Percentiles rank a stretch among this genome's conserved stretches.
phyloP scores from a whole-genome alignment of 2,113 vertebrate species.

The Phrynosoma blainvillii region DNA sequence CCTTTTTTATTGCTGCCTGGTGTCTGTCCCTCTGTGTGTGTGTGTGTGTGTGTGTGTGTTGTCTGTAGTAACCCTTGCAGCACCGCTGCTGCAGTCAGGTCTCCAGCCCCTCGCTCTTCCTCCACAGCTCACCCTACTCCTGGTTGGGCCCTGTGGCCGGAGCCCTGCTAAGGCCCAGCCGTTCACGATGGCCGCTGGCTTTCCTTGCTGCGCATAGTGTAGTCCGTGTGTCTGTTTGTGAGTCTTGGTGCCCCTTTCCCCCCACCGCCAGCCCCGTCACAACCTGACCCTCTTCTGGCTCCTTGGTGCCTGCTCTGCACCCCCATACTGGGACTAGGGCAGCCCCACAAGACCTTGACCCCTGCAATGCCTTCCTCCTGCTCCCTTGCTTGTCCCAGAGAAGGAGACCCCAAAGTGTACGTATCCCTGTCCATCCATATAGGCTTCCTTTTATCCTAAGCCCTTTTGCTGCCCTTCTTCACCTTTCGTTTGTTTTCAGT shows the following conservation, averaged over 20 bases:
- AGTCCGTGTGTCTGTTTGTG: background rate
- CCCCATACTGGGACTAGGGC: slow-evolving; percentile 17
- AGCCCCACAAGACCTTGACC: slow-evolving; percentile 9
- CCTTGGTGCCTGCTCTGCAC: background rate
- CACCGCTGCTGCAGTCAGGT: background rate
- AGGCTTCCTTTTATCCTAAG: slow-evolving; percentile 51
- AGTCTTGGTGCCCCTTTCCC: background rate
- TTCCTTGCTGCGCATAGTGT: background rate
- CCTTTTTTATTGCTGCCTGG: slow-evolving; percentile 63
- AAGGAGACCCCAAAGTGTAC: background rate
- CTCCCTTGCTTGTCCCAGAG: background rate
- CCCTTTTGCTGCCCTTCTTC: background rate
- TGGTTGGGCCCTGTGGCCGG: too few relatives aligned
- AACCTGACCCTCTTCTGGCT: background rate
- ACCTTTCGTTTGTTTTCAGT: background rate
- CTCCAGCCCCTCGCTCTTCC: background rate
- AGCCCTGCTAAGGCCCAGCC: too few relatives aligned
- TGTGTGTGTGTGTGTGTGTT: background rate
- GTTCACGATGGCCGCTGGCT: too few relatives aligned
- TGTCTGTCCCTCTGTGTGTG: background rate
- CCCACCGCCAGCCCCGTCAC: slow-evolving; percentile 5
- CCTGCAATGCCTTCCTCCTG: background rate
- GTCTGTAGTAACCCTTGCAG: background rate
- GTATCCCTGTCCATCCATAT: slow-evolving; percentile 15
- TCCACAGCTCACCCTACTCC: slow-evolving; percentile 8